Percentiles rank a stretch among this genome's conserved stretches.
phyloP scores from a whole-genome alignment of 2,888 invertebrate species.

The Dolomedes plantarius region DNA sequence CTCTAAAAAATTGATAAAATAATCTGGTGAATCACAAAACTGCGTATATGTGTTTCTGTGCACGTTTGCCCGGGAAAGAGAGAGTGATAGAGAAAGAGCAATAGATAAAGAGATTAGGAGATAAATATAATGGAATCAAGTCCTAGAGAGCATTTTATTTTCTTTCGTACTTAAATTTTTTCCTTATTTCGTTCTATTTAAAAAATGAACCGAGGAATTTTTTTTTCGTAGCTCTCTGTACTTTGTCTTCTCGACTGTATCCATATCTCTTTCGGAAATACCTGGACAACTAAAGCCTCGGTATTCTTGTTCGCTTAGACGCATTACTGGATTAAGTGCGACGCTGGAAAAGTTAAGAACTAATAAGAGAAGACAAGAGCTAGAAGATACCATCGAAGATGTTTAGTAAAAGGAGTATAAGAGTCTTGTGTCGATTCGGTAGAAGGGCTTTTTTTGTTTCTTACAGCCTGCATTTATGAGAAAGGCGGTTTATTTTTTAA shows the following conservation, averaged over 20 bases:
- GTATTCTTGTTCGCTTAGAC: conserved; percentile 27
- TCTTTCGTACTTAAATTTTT: background rate
- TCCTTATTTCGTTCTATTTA: background rate
- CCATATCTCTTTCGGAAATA: conserved; percentile 53
- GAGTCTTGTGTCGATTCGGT: background rate
- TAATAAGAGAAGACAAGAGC: conserved; percentile 46
- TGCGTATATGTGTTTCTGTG: background rate
- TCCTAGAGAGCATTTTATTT: background rate
- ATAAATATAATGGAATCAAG: background rate
- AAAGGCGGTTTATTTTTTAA: background rate
- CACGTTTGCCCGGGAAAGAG: background rate
- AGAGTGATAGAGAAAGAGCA: background rate
- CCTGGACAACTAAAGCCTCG: conserved; percentile 36
- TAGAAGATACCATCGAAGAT: conserved; percentile 48
- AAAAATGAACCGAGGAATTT: conserved; percentile 13
- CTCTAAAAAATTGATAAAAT: no score
- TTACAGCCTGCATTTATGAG: background rate
- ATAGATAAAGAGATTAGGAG: background rate
- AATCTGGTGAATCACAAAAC: no score
- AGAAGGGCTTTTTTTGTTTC: background rate
- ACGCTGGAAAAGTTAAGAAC: conserved; percentile 30
- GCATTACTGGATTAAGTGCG: conserved; percentile 45
- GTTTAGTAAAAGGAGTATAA: conserved; percentile 5
- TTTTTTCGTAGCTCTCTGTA: background rate
- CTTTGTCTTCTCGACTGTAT: conserved; percentile 27